These are phyloP conservation scores for Oophaga pumilio DNA, from an alignment of 2,113 vertebrate species.

Conservation along the genomic window DNA sequence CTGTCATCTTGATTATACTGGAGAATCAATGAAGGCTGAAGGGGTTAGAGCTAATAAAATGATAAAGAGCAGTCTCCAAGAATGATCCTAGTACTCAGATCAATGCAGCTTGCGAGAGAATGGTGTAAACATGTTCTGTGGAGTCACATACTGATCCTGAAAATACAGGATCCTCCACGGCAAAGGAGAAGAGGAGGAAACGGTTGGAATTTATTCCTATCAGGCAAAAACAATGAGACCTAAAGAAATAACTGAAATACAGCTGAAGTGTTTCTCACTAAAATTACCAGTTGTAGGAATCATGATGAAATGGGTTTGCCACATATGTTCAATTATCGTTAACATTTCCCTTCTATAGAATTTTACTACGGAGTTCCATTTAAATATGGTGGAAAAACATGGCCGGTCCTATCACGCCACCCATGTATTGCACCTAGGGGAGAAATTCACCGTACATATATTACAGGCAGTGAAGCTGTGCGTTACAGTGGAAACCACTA, in stretches of 20 bases:
- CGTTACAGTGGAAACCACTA: no score
- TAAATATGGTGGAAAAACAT: no score
- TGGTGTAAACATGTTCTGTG: slow-evolving; percentile 57
- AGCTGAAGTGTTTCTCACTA: neutral
- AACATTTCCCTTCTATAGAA: no score
- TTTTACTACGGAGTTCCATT: no score
- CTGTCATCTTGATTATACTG: slow-evolving; percentile 59
- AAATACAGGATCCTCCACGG: neutral
- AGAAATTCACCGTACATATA: no score
- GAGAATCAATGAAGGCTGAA: slow-evolving; percentile 61
- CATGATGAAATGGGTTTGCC: neutral
- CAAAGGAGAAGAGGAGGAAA: neutral
- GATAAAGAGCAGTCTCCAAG: slow-evolving; percentile 61
- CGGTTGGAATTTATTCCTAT: neutral
- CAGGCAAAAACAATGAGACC: neutral
- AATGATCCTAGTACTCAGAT: slow-evolving; percentile 60
- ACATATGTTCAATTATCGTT: neutral
- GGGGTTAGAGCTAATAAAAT: slow-evolving; percentile 65
- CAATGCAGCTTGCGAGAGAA: slow-evolving; percentile 62
- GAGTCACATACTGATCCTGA: neutral
- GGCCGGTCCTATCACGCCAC: no score
- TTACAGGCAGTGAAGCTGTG: no score
- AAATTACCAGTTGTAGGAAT: neutral
- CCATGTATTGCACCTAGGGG: no score
- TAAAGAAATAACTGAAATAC: neutral